A percentile compares a stretch with the other conserved stretches of the same genome.
Evolutionary conservation across 2,797 vertebrate species (phyloP).

Genomic region (Galago senegalensis): DNA sequence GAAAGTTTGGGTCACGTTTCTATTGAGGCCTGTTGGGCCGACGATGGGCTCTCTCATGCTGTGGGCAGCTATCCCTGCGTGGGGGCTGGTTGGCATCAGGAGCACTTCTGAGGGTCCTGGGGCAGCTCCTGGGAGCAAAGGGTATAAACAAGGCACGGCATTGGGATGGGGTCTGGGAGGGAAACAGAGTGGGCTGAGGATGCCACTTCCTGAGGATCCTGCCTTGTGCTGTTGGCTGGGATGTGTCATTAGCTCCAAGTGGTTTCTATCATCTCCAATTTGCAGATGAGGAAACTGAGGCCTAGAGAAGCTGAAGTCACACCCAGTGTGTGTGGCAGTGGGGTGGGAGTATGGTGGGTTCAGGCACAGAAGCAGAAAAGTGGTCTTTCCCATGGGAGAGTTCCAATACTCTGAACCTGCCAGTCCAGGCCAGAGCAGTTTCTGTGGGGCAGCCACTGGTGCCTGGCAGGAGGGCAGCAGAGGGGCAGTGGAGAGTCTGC

Average conservation of each 20-base stretch:
- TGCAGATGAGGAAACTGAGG: not conserved
- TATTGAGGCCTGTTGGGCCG: not conserved
- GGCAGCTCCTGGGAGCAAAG: not conserved
- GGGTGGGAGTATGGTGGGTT: not conserved
- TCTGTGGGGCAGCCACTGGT: constrained; percentile 78
- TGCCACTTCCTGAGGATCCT: not conserved
- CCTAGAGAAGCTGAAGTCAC: not conserved
- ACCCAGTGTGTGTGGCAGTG: not conserved
- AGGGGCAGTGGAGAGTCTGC: too few relatives aligned
- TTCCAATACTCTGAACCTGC: rapidly evolving
- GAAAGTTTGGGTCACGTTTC: not conserved
- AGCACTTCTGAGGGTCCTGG: not conserved
- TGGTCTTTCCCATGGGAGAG: constrained; percentile 46
- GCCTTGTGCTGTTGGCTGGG: not conserved
- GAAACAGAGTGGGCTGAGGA: rapidly evolving
- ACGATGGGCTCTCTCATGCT: not conserved
- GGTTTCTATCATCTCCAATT: not conserved
- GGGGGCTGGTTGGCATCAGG: not conserved
- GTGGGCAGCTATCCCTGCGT: constrained; percentile 52
- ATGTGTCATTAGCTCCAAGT: not conserved
- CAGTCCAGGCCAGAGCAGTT: constrained; percentile 56
- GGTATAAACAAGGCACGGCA: constrained; percentile 74
- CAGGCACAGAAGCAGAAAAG: constrained; percentile 46
- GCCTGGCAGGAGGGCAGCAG: constrained; percentile 55
- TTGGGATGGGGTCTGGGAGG: not conserved